Evolutionary conservation across 2,888 invertebrate genomes (phyloP).

Genomic region (Meta bourneti): DNA sequence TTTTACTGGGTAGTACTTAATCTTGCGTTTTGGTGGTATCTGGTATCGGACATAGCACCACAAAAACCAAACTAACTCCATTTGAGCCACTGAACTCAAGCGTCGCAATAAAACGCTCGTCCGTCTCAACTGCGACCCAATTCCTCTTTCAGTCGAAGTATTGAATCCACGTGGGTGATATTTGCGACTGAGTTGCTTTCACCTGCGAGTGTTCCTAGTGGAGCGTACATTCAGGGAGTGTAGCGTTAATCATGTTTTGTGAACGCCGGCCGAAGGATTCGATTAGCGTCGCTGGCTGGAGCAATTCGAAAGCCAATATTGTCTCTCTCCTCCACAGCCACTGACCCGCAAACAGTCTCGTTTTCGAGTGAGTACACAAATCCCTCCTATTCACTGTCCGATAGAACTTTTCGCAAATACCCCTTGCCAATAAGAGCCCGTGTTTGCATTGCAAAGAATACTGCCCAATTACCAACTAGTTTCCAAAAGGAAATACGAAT

Average conservation of each 20-base stretch:
- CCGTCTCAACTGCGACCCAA: too few relatives aligned
- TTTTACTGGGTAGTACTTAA: too few relatives aligned
- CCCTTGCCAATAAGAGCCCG: not conserved
- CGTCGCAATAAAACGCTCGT: too few relatives aligned
- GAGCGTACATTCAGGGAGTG: slow-evolving; percentile 1
- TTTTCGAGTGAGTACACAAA: slow-evolving; percentile 37
- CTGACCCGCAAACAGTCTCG: slow-evolving; percentile 56
- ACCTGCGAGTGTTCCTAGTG: not conserved
- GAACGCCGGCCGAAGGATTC: not conserved
- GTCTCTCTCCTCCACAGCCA: slow-evolving; percentile 41
- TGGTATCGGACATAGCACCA: too few relatives aligned
- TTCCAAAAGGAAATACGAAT: not conserved
- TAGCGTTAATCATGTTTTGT: slow-evolving; percentile 31
- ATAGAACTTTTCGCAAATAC: slow-evolving; percentile 30
- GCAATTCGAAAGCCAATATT: slow-evolving; percentile 64
- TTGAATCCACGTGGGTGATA: not conserved
- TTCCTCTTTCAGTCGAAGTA: too few relatives aligned
- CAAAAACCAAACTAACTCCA: too few relatives aligned
- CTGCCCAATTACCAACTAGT: not conserved
- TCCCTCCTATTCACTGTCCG: slow-evolving; percentile 16
- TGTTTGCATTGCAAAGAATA: not conserved
- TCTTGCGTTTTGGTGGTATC: too few relatives aligned
- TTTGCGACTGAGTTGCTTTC: not conserved
- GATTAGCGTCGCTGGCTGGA: slow-evolving; percentile 33
- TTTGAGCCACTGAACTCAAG: too few relatives aligned